Conservation (phyloP, 2,888 invertebrate genomes). For the Ichneumoninae sp. region DNA sequence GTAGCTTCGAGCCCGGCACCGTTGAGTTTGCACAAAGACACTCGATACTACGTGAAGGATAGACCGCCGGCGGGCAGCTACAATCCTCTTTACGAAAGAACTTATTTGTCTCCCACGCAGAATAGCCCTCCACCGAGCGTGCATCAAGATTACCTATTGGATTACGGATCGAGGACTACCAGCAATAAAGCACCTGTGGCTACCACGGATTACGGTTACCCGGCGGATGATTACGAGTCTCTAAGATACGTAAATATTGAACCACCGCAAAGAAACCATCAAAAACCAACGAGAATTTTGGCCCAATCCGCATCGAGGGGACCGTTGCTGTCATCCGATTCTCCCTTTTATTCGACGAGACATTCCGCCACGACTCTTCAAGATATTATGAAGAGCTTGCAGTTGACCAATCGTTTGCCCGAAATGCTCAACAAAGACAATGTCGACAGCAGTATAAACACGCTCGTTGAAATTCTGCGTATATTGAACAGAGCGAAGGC, state of each 20-base stretch:
- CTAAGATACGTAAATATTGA: conserved; percentile 74
- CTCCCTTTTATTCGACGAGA: conserved; percentile 60
- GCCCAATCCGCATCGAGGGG: conserved; percentile 52
- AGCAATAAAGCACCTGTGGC: conserved; percentile 47
- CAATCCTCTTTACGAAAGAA: conserved; percentile 65
- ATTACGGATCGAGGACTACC: conserved; percentile 69
- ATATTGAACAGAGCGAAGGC: conserved; percentile 87
- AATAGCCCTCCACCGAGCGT: conserved; percentile 31
- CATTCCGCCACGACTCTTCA: conserved; percentile 84
- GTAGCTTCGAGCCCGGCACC: conserved; percentile 64
- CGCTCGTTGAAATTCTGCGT: conserved; percentile 90
- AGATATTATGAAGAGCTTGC: conserved; percentile 89
- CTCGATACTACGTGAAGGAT: conserved; percentile 69
- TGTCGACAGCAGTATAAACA: conserved; percentile 91
- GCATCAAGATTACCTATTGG: conserved; percentile 72
- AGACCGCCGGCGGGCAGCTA: conserved; percentile 75
- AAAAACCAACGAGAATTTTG: conserved; percentile 58
- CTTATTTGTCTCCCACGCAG: conserved; percentile 68
- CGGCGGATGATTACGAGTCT: conserved; percentile 72
- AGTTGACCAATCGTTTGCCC: conserved; percentile 91
- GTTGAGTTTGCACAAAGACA: conserved; percentile 65
- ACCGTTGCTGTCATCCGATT: conserved; percentile 10
- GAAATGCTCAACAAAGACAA: conserved; percentile 91
- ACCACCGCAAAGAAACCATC: conserved; percentile 48
- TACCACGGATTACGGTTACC: conserved; percentile 65